Base-by-base conservation (phyloP, 2,888 invertebrate genomes). In the Cryptocephalus primarius region DNA sequence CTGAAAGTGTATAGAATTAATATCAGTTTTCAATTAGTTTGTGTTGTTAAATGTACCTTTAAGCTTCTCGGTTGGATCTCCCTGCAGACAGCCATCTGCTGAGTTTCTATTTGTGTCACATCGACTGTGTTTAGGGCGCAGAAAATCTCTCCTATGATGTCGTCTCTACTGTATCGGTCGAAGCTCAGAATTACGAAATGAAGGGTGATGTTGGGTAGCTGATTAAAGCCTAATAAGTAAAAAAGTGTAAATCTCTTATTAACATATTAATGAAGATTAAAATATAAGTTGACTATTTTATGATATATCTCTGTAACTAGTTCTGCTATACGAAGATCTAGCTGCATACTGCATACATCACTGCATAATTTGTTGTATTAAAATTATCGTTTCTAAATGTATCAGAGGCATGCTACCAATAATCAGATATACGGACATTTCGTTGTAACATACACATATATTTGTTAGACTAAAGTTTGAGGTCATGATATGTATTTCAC, bases 71-170 rank as follows among this genome's bases (percentile, higher is more conserved):
- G 93, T 59, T 89, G 88, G 48, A 96, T 90, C 70, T 95, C 93
- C 56, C 89, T 82, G 70, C 85, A 85, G 44, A 90, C 75, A 1
- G 88, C 84, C 60, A 89, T 79, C 57, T 87, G 83, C 67, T 88
- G 85, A 66, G 85, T 79, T 62, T 79, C 83, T 9, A 85, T 82
- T 57, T 84, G 79, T 31, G 79, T 76, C 45, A 84, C 71, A 60
- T 83, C 83, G 31, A 81, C 74, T 33, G 77, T 74, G 48, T 79
- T 77, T 56, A 91, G 70, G n/a, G 86, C 83, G 59, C 89, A 89
- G 59, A 94, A 85, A 47, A 96, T 91, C 71, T 99, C 97, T 2
- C 97, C 99, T 59, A 99, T 93, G 61, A 99, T 92, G 70, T 97
- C 95, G 67, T 99, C 97, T 13, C 97, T 84, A 33, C 96, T 96